A percentile compares a stretch with the other conserved stretches of the same genome.
Conservation (phyloP, 2,888 invertebrate species). For the Drosophila cognata region DNA sequence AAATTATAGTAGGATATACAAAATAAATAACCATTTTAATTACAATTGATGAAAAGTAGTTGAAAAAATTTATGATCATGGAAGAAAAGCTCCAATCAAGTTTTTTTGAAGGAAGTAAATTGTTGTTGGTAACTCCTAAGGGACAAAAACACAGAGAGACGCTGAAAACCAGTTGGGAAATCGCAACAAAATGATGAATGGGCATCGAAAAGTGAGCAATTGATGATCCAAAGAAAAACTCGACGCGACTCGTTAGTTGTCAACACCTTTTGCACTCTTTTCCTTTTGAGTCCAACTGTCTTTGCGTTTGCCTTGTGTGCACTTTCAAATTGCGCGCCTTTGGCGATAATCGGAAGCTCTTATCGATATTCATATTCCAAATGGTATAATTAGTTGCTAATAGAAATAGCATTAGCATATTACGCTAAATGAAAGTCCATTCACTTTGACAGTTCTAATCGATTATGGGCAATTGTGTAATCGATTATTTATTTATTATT, state of each 20-base stretch:
- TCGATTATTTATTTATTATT: not conserved
- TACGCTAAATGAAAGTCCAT: not conserved
- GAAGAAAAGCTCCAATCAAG: conserved; percentile 12
- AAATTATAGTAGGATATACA: not conserved
- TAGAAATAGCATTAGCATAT: not conserved
- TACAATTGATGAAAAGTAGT: not conserved
- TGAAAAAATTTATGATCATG: not conserved
- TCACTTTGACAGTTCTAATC: not conserved
- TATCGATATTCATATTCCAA: not conserved
- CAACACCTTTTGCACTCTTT: conserved; percentile 7
- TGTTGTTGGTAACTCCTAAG: conserved; percentile 5
- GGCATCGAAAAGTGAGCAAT: conserved; percentile 21
- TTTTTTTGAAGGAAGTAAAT: conserved; percentile 17
- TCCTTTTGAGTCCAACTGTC: not conserved
- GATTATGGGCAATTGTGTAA: not conserved
- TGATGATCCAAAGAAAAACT: conserved; percentile 14
- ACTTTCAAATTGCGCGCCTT: not conserved
- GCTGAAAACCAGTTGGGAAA: conserved; percentile 34
- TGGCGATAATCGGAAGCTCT: not conserved
- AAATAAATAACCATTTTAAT: not conserved
- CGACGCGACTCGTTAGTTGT: conserved; percentile 4
- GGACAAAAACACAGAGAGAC: conserved; percentile 2
- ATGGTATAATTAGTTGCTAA: not conserved
- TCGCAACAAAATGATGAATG: conserved; percentile 27
- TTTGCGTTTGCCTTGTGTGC: not conserved